Evolutionary conservation across 2,888 invertebrate species (phyloP), one percentile per base, ranked within the genome.

Genomic region (Brachyptera risi): DNA sequence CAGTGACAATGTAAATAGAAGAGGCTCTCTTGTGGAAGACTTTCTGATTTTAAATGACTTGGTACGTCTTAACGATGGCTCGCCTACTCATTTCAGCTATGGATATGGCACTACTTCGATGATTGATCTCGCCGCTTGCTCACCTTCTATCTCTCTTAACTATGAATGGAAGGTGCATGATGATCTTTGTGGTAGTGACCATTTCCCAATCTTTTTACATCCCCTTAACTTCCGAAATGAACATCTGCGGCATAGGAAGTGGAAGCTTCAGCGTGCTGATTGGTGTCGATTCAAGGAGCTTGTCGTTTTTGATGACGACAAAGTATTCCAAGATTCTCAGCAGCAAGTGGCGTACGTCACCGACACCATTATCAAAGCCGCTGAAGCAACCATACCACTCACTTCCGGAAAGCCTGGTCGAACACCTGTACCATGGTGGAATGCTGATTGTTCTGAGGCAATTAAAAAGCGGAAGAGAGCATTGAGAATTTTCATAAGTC

Each of bases 341-440:
- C 5, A 19, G 23, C 49, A 49, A 5, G 49, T 49, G 27, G 27
- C 11, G 26, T 5, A 23, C 26, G 11, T 49, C 24, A 49, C 49
- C 9, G 44, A 44, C 9, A 17, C 17, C 15, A 17, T 44, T 19
- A 44, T 44, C 17, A 13, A 5, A 5, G 17, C 40, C n/a, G 50
- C 50, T 9, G 17, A 19, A 3, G 4, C 9, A 4, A 13, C 27
- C 9, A 19, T 50, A 9, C 50, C 24, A n/a, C 40, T 11, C 7
- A 40, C 40, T 5, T 40, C 40, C 4, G 40, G n/a, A 7, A n/a
- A 40, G 11, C 40, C 40, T n/a, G 4, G 40, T 4, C 40, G 40
- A n/a, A 5, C 17, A 40, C 21, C 50, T n/a, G 50, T 50, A 9
- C 50, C 50, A 5, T 50, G 50, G 50, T 50, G 50, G 50, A 50